Conservation (phyloP, 2,888 invertebrate species). For the Amiota mariae region DNA sequence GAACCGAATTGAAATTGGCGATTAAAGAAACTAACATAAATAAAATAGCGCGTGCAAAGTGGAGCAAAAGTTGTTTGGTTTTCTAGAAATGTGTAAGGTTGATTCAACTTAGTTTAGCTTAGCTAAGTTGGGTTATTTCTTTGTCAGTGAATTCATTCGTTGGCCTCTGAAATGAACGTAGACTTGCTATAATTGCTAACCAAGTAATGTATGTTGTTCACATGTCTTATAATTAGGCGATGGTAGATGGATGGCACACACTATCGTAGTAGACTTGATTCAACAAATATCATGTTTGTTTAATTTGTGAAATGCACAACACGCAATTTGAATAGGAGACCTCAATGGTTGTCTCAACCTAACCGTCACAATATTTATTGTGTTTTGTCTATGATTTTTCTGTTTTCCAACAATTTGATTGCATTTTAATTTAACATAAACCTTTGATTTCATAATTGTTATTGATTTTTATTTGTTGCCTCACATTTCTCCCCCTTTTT, state of each 20-base stretch:
- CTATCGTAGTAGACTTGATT: neutral
- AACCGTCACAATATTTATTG: neutral
- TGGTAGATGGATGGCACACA: slow-evolving; percentile 36
- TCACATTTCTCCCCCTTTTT: neutral
- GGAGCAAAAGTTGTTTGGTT: neutral
- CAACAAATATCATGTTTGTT: slow-evolving; percentile 61
- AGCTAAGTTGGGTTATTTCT: slow-evolving; percentile 8
- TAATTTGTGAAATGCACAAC: slow-evolving; percentile 42
- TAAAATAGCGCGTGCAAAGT: neutral
- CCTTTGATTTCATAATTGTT: neutral
- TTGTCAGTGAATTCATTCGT: slow-evolving; percentile 23
- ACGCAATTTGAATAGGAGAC: slow-evolving; percentile 13
- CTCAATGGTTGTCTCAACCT: too few species aligned
- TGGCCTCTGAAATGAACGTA: slow-evolving; percentile 9
- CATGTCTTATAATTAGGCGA: slow-evolving; percentile 62
- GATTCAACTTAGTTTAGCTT: neutral
- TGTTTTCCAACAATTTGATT: neutral
- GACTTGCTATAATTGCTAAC: neutral
- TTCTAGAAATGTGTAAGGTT: too few species aligned
- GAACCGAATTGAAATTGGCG: neutral
- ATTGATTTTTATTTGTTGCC: neutral
- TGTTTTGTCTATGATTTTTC: neutral
- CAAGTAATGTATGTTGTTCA: too few species aligned
- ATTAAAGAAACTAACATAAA: neutral
- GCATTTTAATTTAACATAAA: slow-evolving; percentile 3